A percentile compares a stretch with the other conserved stretches of the same genome.
phyloP scores from a whole-genome alignment of 64 coral and sea anemone species.

The Montipora foliosa region DNA sequence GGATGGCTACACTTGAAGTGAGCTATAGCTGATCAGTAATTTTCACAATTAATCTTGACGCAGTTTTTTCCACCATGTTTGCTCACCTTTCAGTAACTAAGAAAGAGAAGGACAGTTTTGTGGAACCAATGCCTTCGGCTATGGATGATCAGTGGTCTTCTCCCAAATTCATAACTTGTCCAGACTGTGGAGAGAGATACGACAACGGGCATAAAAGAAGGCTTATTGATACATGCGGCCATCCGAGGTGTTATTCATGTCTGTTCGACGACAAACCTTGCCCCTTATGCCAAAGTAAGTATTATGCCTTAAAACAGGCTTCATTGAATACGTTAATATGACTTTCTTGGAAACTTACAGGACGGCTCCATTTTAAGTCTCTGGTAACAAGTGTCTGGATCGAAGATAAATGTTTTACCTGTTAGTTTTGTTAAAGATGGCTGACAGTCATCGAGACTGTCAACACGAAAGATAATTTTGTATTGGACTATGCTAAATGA shows the following conservation, averaged over 20 bases:
- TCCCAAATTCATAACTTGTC: conserved; percentile 99
- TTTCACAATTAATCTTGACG: not conserved
- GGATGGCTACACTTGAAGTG: not conserved
- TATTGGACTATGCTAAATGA: too few species aligned
- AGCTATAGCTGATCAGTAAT: not conserved
- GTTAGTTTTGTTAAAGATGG: too few species aligned
- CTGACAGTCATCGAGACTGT: too few species aligned
- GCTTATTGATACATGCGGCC: conserved; percentile 96
- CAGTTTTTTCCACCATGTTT: conserved; percentile 3
- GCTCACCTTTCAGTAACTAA: conserved; percentile 31
- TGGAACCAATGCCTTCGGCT: conserved; percentile 37
- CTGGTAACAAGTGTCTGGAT: not conserved
- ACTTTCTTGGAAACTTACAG: not conserved
- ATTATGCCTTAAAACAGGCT: not conserved
- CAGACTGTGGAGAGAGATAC: conserved; percentile 95
- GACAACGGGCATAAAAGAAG: conserved; percentile 85
- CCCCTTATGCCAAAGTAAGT: conserved; percentile 95
- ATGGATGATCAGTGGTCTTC: conserved; percentile 75
- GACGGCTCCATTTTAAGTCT: not conserved
- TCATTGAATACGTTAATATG: not conserved
- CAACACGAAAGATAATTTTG: too few species aligned
- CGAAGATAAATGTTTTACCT: not conserved
- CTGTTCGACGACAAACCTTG: conserved; percentile 97
- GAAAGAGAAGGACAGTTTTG: not conserved
- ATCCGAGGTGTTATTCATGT: conserved; percentile 97